phyloP scores from a whole-genome alignment of 2,113 vertebrate genomes.

The Hirundichthys speculiger region DNA sequence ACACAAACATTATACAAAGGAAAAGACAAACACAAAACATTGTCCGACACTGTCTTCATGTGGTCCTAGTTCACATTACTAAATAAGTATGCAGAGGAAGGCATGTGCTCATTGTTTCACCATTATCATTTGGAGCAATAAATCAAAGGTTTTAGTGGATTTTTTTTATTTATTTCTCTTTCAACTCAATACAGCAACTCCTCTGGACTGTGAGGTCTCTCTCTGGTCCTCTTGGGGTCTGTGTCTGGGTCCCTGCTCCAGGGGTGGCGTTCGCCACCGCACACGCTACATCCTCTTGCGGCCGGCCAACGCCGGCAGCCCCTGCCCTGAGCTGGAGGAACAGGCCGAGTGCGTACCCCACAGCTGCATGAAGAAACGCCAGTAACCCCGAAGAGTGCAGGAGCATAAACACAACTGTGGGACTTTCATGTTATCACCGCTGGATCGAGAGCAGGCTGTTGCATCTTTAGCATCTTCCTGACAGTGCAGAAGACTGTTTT shows the following conservation, averaged over 20 bases:
- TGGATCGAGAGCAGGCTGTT: slow-evolving; percentile 45
- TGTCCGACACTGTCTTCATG: no score
- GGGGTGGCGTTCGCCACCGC: slow-evolving; percentile 75
- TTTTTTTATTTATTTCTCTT: not conserved
- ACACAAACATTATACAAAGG: not conserved
- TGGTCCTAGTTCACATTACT: no score
- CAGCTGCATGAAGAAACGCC: slow-evolving; percentile 71
- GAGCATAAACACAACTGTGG: slow-evolving; percentile 47
- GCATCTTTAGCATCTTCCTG: slow-evolving; percentile 24
- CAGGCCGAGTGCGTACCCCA: slow-evolving; percentile 78
- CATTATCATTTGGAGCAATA: no score
- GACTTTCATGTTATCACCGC: slow-evolving; percentile 52
- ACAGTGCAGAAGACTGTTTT: slow-evolving; percentile 21
- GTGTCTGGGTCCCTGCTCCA: slow-evolving; percentile 79
- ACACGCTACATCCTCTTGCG: slow-evolving; percentile 84
- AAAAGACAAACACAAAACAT: no score
- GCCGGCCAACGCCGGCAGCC: slow-evolving; percentile 79
- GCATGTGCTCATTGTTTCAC: no score
- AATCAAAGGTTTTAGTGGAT: no score
- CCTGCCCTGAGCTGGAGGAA: slow-evolving; percentile 84
- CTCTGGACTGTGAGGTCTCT: slow-evolving; percentile 84
- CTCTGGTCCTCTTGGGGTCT: slow-evolving; percentile 85
- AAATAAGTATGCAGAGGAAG: no score
- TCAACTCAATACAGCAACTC: slow-evolving; percentile 69
- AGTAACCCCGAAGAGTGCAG: slow-evolving; percentile 51